Percentiles rank a stretch among this genome's conserved stretches.
phyloP scores from a whole-genome alignment of 2,888 invertebrate species.

The Troides aeacus region DNA sequence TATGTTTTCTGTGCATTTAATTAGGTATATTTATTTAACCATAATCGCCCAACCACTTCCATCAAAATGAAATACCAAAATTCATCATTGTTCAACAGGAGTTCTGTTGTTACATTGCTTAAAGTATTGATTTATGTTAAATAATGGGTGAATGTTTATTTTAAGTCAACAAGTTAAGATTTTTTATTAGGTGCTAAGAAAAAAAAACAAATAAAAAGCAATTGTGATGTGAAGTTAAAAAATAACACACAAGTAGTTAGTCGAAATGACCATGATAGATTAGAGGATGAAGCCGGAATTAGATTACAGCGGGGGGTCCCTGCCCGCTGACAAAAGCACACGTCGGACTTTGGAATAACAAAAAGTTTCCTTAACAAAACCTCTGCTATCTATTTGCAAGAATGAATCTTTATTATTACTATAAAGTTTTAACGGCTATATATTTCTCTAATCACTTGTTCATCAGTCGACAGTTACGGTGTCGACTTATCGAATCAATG shows the following conservation, averaged over 20 bases:
- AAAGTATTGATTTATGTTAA: not conserved
- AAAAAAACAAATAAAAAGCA: not conserved
- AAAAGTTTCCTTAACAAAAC: conserved; percentile 43
- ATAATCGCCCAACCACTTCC: too few relatives aligned
- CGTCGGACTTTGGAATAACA: conserved; percentile 46
- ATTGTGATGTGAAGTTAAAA: conserved; percentile 1
- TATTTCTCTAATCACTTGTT: not conserved
- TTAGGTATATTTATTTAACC: too few relatives aligned
- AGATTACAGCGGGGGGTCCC: conserved; percentile 63
- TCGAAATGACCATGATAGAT: conserved; percentile 46
- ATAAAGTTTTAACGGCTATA: conserved; percentile 2
- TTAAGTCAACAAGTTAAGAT: too few relatives aligned
- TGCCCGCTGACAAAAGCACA: conserved; percentile 55
- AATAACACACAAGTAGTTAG: conserved; percentile 14
- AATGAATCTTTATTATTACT: conserved; percentile 38
- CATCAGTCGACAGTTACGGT: not conserved
- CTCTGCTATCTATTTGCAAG: conserved; percentile 41
- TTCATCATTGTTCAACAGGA: too few relatives aligned
- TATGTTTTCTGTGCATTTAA: too few relatives aligned
- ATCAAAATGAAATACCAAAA: too few relatives aligned
- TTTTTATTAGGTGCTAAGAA: too few relatives aligned
- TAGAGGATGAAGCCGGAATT: conserved; percentile 50
- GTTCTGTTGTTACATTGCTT: too few relatives aligned
- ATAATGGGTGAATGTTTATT: not conserved
- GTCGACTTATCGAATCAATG: not conserved